Evolutionary conservation across 2,888 invertebrate genomes (phyloP).

Genomic region (Himalopsyche kuldschensis): DNA sequence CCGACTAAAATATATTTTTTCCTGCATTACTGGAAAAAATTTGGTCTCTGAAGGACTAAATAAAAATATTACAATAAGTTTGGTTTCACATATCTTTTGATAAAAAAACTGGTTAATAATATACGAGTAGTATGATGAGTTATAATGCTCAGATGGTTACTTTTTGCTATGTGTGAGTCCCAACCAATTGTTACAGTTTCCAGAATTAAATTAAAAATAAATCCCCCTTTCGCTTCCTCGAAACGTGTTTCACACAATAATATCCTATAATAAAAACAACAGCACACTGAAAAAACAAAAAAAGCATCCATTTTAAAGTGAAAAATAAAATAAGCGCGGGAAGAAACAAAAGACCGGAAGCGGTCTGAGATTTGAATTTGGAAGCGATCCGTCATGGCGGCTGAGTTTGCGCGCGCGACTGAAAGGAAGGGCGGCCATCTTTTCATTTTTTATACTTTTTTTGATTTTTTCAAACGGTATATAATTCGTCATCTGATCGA

Average conservation of each 20-base stretch:
- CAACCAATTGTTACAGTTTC: background rate
- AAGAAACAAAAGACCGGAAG: constrained; percentile 31
- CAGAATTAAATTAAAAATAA: background rate
- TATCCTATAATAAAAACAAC: background rate
- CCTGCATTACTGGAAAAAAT: too few relatives aligned
- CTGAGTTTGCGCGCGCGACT: constrained; percentile 8
- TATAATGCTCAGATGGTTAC: too few relatives aligned
- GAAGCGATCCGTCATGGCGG: constrained; percentile 30
- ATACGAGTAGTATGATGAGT: too few relatives aligned
- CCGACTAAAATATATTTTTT: too few relatives aligned
- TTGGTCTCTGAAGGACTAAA: too few relatives aligned
- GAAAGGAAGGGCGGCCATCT: constrained; percentile 24
- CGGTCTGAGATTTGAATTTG: constrained; percentile 35
- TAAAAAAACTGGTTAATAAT: too few relatives aligned
- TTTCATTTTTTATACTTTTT: constrained; percentile 11
- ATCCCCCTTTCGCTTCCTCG: background rate
- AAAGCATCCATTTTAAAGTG: background rate
- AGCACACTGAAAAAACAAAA: background rate
- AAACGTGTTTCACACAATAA: background rate
- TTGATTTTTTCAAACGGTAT: background rate
- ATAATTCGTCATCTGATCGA: background rate
- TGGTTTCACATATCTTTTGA: too few relatives aligned
- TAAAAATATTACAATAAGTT: too few relatives aligned
- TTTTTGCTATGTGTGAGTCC: too few relatives aligned
- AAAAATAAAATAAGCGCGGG: constrained; percentile 17